A percentile compares a stretch with the other conserved stretches of the same genome.
phyloP scores from a whole-genome alignment of 2,888 invertebrate genomes.

The Drosophila affinis region DNA sequence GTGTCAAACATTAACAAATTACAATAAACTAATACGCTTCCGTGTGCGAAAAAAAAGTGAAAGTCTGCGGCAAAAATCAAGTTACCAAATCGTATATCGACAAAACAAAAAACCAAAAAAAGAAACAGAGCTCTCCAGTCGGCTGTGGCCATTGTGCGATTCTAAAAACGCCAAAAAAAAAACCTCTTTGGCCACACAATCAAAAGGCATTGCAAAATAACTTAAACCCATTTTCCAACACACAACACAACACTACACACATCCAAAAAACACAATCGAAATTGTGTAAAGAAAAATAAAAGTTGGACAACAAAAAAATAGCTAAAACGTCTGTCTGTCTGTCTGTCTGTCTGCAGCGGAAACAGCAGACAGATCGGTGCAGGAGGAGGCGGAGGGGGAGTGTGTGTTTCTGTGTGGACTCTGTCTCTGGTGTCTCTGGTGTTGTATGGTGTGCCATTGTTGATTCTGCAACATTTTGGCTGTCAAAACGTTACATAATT shows the following conservation, averaged over 20 bases:
- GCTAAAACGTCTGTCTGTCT: conserved; percentile 6
- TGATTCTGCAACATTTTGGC: conserved; percentile 65
- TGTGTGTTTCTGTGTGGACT: background rate
- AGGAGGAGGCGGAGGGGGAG: background rate
- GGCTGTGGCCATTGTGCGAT: conserved; percentile 68
- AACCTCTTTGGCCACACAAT: conserved; percentile 22
- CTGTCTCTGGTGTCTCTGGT: background rate
- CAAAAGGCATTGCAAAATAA: conserved; percentile 41
- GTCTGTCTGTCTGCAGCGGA: conserved; percentile 47
- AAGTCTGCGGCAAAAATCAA: conserved; percentile 22
- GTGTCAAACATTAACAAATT: conserved; percentile 25
- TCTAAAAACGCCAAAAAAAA: conserved; percentile 51
- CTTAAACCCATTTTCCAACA: conserved; percentile 38
- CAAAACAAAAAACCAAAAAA: conserved; percentile 2
- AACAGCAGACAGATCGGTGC: conserved; percentile 39
- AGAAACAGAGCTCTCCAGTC: conserved; percentile 35
- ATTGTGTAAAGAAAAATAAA: conserved; percentile 62
- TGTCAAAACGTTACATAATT: conserved; percentile 71
- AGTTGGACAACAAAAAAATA: conserved; percentile 27
- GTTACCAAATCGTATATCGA: conserved; percentile 51
- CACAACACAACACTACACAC: conserved; percentile 24
- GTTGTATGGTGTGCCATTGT: conserved; percentile 45
- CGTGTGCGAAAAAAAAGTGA: conserved; percentile 54
- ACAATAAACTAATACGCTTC: conserved; percentile 47
- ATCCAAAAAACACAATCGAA: conserved; percentile 52